phyloP scores from a whole-genome alignment of 2,113 vertebrate genomes.

The Polyodon spathula region DNA sequence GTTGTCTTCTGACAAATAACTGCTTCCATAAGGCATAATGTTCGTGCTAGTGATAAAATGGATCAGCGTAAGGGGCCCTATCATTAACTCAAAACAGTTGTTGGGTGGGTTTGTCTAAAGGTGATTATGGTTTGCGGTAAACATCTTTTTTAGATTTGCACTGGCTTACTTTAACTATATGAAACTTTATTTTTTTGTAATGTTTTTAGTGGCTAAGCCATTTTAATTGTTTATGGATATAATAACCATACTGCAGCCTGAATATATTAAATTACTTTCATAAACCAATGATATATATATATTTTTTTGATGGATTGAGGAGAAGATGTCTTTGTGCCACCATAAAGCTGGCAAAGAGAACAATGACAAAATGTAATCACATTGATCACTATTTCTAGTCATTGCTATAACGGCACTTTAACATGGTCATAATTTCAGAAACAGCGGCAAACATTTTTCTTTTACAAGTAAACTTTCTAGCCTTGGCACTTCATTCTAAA shows the following conservation, averaged over 20 bases:
- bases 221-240: no score
- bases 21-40: not conserved
- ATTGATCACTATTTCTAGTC: constrained; percentile 24
- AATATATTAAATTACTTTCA: no score
- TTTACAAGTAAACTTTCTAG: not conserved
- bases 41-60: not conserved
- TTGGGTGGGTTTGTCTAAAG: not conserved
- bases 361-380: constrained; percentile 23
- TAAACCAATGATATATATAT: not conserved
- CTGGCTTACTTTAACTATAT: no score
- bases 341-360: constrained; percentile 16
- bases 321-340: constrained; percentile 23
- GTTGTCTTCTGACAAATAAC: constrained; percentile 10
- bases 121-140: no score
- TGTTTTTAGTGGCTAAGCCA: no score
- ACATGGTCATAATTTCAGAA: not conserved
- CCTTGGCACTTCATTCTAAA: not conserved
- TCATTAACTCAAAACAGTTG: not conserved
- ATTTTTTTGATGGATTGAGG: not conserved
- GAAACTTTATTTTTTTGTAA: no score
- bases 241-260: no score
- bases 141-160: no score
- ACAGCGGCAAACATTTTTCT: not conserved
- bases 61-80: not conserved
- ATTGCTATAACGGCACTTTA: constrained; percentile 4